Percentiles rank a stretch among this genome's conserved stretches.
Conservation (phyloP, 2,888 invertebrate species). For the Drosophila mimetica region DNA sequence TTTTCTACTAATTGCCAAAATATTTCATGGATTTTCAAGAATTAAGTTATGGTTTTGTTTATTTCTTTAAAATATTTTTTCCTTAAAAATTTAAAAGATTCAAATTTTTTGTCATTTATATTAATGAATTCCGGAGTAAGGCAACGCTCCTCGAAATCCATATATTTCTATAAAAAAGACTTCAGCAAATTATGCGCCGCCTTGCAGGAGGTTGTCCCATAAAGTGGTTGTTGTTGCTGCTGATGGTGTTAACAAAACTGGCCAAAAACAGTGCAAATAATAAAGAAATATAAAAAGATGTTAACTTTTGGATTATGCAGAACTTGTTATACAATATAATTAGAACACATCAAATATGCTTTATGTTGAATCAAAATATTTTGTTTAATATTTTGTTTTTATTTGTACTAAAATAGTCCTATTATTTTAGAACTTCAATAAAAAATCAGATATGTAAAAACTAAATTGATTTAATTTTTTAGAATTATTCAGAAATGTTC, state of each 20-base stretch:
- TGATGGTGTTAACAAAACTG: constrained; percentile 11
- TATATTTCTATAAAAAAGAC: constrained; percentile 6
- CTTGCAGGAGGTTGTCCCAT: constrained; percentile 44
- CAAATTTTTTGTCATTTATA: constrained; percentile 24
- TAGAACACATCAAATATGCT: not conserved
- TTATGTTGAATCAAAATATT: too few species aligned
- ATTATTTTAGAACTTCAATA: too few species aligned
- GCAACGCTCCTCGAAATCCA: not conserved
- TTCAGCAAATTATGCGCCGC: constrained; percentile 45
- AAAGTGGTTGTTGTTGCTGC: constrained; percentile 38
- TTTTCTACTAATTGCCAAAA: too few species aligned
- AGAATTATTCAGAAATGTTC: too few species aligned
- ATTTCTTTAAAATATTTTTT: not conserved
- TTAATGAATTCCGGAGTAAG: constrained; percentile 11
- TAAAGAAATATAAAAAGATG: not conserved
- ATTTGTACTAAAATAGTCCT: too few species aligned
- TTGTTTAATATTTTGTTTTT: too few species aligned
- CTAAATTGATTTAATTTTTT: too few species aligned
- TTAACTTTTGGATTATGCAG: not conserved
- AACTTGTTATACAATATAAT: not conserved
- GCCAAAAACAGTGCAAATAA: constrained; percentile 2
- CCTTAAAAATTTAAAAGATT: not conserved
- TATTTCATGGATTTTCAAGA: not conserved
- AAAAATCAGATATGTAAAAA: too few species aligned
- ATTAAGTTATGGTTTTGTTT: too few species aligned